phyloP scores from a whole-genome alignment of 2,797 vertebrate genomes.

The Crossoptilon crossoptilon region DNA sequence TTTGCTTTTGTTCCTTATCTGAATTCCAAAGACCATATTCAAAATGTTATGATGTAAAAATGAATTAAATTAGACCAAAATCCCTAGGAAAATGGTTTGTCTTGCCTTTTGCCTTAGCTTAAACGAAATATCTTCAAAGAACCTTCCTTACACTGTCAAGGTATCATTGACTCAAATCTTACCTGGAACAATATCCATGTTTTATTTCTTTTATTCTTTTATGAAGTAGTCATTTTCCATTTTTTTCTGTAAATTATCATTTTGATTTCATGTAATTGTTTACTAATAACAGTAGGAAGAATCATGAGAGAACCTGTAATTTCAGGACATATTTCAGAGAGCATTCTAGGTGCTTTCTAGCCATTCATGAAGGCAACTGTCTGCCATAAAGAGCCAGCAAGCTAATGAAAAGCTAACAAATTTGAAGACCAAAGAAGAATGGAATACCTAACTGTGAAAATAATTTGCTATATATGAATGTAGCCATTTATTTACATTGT shows the following conservation, averaged over 20 bases:
- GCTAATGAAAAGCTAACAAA: background rate
- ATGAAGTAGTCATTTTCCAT: background rate
- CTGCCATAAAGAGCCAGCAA: background rate
- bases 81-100: background rate
- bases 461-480: background rate
- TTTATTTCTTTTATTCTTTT: background rate
- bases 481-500: background rate
- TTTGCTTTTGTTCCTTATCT: slow-evolving; percentile 36
- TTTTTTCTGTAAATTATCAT: background rate
- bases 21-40: background rate
- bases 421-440: background rate
- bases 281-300: background rate
- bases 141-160: background rate
- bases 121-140: background rate
- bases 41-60: background rate
- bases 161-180: background rate
- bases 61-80: background rate
- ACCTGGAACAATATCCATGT: background rate
- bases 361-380: background rate
- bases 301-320: background rate
- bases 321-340: background rate
- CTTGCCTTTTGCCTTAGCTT: background rate
- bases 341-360: background rate
- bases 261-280: background rate
- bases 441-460: background rate